Evolutionary conservation across 1,140 invertebrate species (phyloP).

Genomic region (Antheraea mylitta): DNA sequence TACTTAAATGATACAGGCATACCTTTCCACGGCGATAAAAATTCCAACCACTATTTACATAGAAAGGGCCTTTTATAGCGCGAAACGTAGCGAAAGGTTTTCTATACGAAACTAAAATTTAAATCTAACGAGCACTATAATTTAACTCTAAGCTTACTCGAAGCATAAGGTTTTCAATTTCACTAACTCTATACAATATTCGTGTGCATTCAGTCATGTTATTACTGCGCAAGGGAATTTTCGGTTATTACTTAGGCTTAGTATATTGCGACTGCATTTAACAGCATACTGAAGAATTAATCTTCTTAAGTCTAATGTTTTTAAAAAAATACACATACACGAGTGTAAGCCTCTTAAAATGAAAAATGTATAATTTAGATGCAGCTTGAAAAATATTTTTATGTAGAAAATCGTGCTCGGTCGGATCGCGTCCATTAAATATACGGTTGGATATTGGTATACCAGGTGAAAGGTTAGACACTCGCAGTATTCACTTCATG

Average conservation of each 20-base stretch:
- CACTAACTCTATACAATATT: conserved; percentile 5
- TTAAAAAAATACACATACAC: no score
- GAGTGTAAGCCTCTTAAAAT: no score
- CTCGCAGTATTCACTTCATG: no score
- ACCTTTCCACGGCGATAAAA: not conserved
- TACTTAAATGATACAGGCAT: not conserved
- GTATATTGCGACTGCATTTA: not conserved
- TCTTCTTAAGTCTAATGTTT: no score
- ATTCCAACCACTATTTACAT: not conserved
- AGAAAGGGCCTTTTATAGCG: not conserved
- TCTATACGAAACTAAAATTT: not conserved
- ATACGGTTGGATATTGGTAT: no score
- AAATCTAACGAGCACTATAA: not conserved
- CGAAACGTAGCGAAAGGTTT: not conserved
- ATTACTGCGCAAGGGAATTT: conserved; percentile 10
- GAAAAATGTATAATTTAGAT: no score
- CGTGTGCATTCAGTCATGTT: conserved; percentile 14
- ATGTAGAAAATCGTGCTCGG: no score
- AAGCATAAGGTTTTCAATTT: conserved; percentile 4
- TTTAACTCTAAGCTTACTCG: conserved; percentile 7
- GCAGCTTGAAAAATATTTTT: no score
- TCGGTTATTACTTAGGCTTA: not conserved
- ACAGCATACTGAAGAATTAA: not conserved
- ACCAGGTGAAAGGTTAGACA: no score
- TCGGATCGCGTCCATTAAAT: no score